phyloP scores from a whole-genome alignment of 2,113 vertebrate genomes.

The Haliaeetus leucogaster region DNA sequence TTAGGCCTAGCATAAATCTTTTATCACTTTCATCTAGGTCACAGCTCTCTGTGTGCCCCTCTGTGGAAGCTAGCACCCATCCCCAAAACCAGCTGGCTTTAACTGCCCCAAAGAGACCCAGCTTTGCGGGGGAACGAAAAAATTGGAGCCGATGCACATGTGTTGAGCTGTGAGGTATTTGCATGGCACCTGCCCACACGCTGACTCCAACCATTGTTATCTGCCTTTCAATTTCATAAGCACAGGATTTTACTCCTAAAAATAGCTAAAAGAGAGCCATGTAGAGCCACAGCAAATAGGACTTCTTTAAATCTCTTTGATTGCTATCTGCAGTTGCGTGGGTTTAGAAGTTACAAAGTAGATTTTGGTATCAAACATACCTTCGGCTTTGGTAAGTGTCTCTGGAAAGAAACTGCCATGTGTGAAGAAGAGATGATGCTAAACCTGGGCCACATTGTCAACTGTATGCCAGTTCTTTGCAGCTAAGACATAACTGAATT shows the following conservation, averaged over 20 bases:
- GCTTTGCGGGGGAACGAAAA: rapidly evolving
- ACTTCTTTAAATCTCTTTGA: slow-evolving; percentile 17
- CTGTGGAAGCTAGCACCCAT: not conserved
- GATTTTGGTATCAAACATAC: slow-evolving; percentile 28
- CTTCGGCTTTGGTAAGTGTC: not conserved
- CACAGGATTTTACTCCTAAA: slow-evolving; percentile 43
- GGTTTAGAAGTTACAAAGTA: slow-evolving; percentile 32
- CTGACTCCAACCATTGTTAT: not conserved
- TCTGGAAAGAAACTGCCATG: slow-evolving; percentile 9
- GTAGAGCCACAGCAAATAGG: slow-evolving; percentile 45
- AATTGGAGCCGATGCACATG: rapidly evolving
- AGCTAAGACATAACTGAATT: slow-evolving; percentile 1
- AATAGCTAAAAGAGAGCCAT: slow-evolving; percentile 4
- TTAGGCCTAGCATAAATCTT: not conserved
- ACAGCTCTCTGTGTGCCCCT: not conserved
- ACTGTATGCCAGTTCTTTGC: not conserved
- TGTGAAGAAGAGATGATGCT: not conserved
- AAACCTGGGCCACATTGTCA: not conserved
- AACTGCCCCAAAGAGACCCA: not conserved
- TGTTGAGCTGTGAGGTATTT: not conserved
- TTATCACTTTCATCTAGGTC: rapidly evolving
- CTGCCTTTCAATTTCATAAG: slow-evolving; percentile 28
- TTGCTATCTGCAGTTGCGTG: slow-evolving; percentile 13
- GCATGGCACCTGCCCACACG: not conserved
- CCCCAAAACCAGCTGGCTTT: not conserved